A percentile compares a stretch with the other conserved stretches of the same genome.
These are phyloP conservation scores for Palloptera scutellata DNA, from an alignment of 2,888 invertebrate species.

Conservation along the genomic window DNA sequence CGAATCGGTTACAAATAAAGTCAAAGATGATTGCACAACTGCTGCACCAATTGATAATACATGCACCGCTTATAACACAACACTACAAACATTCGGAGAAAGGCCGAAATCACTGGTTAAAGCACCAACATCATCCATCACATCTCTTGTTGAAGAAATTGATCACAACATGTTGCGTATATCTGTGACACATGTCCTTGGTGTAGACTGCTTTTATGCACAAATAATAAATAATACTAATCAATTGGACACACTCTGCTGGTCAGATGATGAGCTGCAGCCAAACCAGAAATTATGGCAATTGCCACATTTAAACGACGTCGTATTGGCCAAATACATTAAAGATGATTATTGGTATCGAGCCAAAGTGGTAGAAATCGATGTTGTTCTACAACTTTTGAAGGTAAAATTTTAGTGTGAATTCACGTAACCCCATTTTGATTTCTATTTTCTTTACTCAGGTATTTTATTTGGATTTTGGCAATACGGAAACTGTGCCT, in stretches of 20 bases:
- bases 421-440: background rate
- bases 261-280: slow-evolving; percentile 35
- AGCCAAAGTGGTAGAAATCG: slow-evolving; percentile 33
- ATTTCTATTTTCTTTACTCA: slow-evolving; percentile 20
- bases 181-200: slow-evolving; percentile 34
- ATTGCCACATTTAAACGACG: slow-evolving; percentile 30
- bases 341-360: slow-evolving; percentile 44
- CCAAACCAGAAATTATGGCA: slow-evolving; percentile 19
- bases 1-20: too few relatives aligned
- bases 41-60: too few relatives aligned
- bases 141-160: slow-evolving; percentile 5
- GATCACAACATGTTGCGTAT: slow-evolving; percentile 22
- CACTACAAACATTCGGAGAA: too few relatives aligned
- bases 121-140: too few relatives aligned
- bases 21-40: too few relatives aligned
- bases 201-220: slow-evolving; percentile 38
- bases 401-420: slow-evolving; percentile 11
- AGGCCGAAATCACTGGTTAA: too few relatives aligned
- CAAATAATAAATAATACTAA: slow-evolving; percentile 31
- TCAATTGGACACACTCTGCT: slow-evolving; percentile 32
- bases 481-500: slow-evolving; percentile 39
- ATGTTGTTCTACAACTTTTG: slow-evolving; percentile 17
- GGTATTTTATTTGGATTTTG: slow-evolving; percentile 45
- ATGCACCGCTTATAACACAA: too few relatives aligned
- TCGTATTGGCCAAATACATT: slow-evolving; percentile 38